Evolutionary conservation across 2,888 invertebrate species (phyloP).

Genomic region (Schizaphis graminum): DNA sequence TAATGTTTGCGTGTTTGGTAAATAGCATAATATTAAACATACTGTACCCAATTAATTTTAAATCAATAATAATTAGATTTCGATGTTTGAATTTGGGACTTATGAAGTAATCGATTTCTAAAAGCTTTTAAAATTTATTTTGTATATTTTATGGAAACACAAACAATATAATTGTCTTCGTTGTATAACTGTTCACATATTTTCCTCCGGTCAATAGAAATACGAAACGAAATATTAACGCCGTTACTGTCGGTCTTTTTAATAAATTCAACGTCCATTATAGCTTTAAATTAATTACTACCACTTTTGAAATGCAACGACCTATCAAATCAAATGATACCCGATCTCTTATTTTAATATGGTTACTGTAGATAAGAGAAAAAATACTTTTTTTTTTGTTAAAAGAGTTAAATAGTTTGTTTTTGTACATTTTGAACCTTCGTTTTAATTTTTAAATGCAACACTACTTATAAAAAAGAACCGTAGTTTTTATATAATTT

Average conservation of each 20-base stretch:
- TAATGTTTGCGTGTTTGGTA: neutral
- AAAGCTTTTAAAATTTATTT: conserved; percentile 8
- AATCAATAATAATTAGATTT: neutral
- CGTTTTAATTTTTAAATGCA: neutral
- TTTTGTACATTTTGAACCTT: neutral
- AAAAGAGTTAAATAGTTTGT: neutral
- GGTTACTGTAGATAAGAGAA: neutral
- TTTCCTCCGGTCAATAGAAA: neutral
- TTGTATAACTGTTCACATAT: neutral
- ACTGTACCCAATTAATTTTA: neutral
- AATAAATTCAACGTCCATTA: neutral
- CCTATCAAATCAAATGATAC: conserved; percentile 34
- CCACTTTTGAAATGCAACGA: neutral
- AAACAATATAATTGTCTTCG: neutral
- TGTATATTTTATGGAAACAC: neutral
- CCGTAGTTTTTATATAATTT: neutral
- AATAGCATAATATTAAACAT: neutral
- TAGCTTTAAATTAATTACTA: conserved; percentile 31
- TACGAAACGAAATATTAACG: conserved; percentile 2
- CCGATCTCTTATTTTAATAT: conserved; percentile 4
- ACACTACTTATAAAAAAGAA: neutral
- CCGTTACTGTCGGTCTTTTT: neutral
- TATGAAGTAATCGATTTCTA: neutral
- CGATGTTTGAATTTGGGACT: neutral
- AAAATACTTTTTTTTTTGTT: neutral